Base-by-base conservation (phyloP, 2,888 invertebrate species). In the Rhamphomyia laevipes region DNA sequence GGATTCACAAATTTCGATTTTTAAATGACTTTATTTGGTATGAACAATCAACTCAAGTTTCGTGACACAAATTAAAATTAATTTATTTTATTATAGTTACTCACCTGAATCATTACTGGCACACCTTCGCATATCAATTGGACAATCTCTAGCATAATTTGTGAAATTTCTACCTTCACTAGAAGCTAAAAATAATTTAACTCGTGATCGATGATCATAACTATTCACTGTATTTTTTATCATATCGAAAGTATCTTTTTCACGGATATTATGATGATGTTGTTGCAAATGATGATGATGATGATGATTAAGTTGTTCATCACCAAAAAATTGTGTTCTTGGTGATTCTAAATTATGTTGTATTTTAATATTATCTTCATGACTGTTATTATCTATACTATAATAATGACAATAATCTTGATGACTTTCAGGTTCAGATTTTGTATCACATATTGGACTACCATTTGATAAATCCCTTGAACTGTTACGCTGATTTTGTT, bases 111-210 rank as follows among this genome's bases (percentile, higher is more conserved):
- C 70, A 54, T 68, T 67, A 57, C 61, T 65, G 35, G 62, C 62
- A 55, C 70, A 70, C 50, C 71, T 64, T 57, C 71, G 61, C 71
- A 71, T 71, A 60, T 71, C 71, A 18, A 71, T 59, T 18, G 64
- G 63, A 55, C 53, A 65, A 56, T 56, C 59, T 15, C 50, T 57
- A 40, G 57, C 56, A 21, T 58, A 42, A 42, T 42, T 42, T 23
- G 23, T 21, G 3, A 12, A 9, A 23, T 42, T 21, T 13, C 18
- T 18, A 42, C 15, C 10, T 23, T 42, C 27, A 27, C 23, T 21
- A 11, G 42, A n/a, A n/a, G 43, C 48, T 11, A 46, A 33, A 27
- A 48, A 44, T 31, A 49, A 47, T 38, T 52, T 47, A 5, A 49
- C 27, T 13, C 45, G 42, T 15, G 46, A 37, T 18, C 45, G 45